These are phyloP conservation scores for Simalia tracyae DNA, from an alignment of 2,797 vertebrate species.

Conservation along the genomic window DNA sequence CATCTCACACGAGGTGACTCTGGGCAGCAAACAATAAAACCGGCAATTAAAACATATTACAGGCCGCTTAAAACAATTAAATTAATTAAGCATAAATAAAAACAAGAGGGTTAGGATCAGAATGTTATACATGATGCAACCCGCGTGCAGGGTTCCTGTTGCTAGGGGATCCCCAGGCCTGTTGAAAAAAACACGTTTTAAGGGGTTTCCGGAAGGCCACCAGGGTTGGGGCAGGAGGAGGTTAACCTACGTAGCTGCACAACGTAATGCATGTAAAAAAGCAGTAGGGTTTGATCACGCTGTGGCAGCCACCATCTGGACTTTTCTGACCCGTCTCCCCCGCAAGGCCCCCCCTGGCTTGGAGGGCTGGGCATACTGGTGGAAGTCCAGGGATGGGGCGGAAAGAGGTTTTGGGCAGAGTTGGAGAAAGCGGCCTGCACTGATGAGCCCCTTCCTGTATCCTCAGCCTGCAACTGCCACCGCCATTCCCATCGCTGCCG, in stretches of 20 bases:
- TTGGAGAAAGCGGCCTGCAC: neutral
- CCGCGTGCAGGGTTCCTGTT: neutral
- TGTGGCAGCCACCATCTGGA: neutral
- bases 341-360: neutral
- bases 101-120: neutral
- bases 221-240: neutral
- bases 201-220: neutral
- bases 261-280: neutral
- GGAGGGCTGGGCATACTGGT: neutral
- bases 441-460: neutral
- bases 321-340: neutral
- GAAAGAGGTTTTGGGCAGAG: neutral
- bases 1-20: neutral
- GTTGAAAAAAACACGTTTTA: neutral
- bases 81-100: neutral
- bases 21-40: too few species aligned
- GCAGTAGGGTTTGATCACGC: neutral
- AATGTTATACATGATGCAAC: too few species aligned
- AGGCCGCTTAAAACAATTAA: neutral
- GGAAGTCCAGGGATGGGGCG: neutral
- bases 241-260: neutral
- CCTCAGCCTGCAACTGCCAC: conserved; percentile 86
- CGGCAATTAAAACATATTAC: neutral
- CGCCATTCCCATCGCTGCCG: conserved; percentile 85
- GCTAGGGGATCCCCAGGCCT: neutral